A percentile compares a stretch with the other conserved stretches of the same genome.
Conservation (phyloP, 2,797 vertebrate species). For the Oryzias sinensis region DNA sequence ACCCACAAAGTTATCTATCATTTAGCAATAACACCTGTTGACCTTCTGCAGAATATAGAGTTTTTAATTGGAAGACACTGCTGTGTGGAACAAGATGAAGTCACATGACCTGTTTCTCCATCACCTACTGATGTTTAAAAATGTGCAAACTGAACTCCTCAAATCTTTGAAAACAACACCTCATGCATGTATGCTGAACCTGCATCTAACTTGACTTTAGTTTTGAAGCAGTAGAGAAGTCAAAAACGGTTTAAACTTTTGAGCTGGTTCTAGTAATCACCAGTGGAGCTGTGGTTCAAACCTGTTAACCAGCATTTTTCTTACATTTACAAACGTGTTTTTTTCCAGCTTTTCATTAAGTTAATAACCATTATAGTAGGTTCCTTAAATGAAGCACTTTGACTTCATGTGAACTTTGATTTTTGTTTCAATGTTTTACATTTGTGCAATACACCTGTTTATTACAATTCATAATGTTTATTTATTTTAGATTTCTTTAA, state of each 20-base stretch:
- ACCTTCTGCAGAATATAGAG: not conserved
- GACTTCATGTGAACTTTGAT: conserved; percentile 6
- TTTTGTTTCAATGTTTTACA: not conserved
- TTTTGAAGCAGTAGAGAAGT: too few species aligned
- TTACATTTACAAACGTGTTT: not conserved
- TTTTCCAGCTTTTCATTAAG: conserved; percentile 3
- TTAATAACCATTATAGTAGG: conserved; percentile 12
- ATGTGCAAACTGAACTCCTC: conserved; percentile 2
- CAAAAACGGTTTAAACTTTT: too few species aligned
- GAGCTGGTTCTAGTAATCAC: too few species aligned
- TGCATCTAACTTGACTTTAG: too few species aligned
- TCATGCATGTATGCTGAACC: too few species aligned
- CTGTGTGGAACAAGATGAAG: conserved; percentile 11
- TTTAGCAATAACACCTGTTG: conserved; percentile 32
- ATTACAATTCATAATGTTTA: conserved; percentile 46
- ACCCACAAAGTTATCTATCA: conserved; percentile 1
- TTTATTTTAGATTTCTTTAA: conserved; percentile 57
- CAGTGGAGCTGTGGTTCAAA: too few species aligned
- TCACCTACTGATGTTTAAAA: conserved; percentile 21
- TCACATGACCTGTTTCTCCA: not conserved
- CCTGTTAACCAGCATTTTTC: not conserved
- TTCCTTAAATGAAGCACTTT: conserved; percentile 39
- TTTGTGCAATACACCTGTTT: conserved; percentile 62
- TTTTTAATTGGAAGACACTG: conserved; percentile 10
- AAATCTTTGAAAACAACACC: conserved; percentile 10